A percentile compares a stretch with the other conserved stretches of the same genome.
These are phyloP conservation scores for Virgularia gustaviana DNA, from an alignment of 92 coral and sea anemone genomes.

Conservation along the genomic window DNA sequence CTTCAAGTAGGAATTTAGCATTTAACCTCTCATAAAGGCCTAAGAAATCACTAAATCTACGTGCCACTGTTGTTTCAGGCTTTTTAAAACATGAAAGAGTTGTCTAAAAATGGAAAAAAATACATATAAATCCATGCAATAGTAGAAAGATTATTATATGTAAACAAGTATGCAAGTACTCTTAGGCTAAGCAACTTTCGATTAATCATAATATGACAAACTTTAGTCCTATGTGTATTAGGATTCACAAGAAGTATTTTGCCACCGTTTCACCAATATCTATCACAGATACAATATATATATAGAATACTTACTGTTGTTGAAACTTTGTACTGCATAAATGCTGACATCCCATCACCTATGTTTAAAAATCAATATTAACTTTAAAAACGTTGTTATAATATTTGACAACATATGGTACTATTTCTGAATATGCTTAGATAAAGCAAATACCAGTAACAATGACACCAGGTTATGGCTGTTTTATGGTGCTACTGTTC, in stretches of 20 bases:
- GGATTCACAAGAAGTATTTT: too few species aligned
- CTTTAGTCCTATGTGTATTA: background rate
- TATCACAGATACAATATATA: background rate
- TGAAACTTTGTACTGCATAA: conserved; percentile 80
- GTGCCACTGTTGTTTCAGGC: conserved; percentile 72
- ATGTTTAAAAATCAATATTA: too few species aligned
- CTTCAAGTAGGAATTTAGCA: conserved; percentile 75
- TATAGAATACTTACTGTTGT: conserved; percentile 55
- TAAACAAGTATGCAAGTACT: too few species aligned
- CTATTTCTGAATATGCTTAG: background rate
- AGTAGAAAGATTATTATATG: too few species aligned
- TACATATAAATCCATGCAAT: background rate
- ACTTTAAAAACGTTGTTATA: too few species aligned
- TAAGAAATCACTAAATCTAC: conserved; percentile 97
- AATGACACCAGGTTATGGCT: background rate
- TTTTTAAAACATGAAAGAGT: conserved; percentile 84
- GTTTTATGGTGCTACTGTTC: background rate
- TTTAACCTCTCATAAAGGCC: conserved; percentile 85
- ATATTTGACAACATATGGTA: background rate
- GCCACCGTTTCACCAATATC: background rate
- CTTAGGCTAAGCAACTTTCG: too few species aligned
- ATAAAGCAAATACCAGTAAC: too few species aligned
- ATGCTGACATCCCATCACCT: conserved; percentile 99
- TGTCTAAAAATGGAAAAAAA: conserved; percentile 55
- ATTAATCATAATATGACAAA: too few species aligned